Base-by-base conservation (phyloP, 2,113 vertebrate genomes). In the Ageneiosus marmoratus region DNA sequence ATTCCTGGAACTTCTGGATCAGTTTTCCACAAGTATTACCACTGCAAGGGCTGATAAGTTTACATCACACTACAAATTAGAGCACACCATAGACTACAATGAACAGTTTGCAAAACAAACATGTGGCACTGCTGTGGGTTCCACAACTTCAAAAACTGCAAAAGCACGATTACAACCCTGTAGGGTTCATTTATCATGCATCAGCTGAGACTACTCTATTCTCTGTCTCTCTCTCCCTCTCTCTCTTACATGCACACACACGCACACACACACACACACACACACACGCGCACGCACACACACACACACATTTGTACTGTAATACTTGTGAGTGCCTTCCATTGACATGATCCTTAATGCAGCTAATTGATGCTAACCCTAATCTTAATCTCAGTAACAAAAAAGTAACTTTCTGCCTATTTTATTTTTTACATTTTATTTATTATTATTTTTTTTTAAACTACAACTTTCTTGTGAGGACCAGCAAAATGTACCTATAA, bases 91-190 rank as follows among this genome's bases (percentile, higher is more conserved):
- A 77, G 44, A 83, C 67, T 65, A 83, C 50, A 69, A 69, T 69
- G 48, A 29, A 34, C 82, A 50, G 69, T 77, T 53, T 77, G 75
- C 37, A 75, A 37, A 82, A 37, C 81, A 76, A 76, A 76, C 72
- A 76, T 18, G 27, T 63, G 56, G 81, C 44, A 65, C 32, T 44
- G 46, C 48, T 69, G 48, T 83, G 50, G 24, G 27, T 82, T 20
- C 56, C 5, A 34, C 34, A 58, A 46, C 72, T 65, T 67, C 34
- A 65, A 32, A 77, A 77, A 44, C 34, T 37, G 34, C 55, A 32
- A 24, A 51, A 77, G n/a, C 62, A 55, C 73, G 13, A 29, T 65
- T 77, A 77, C 44, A 69, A 24, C 44, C 22, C 51, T 32, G 10
- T 58, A 53, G 46, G n/a, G 51, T 50, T 77, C 58, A 41, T 69